Base-by-base conservation (phyloP, 2,797 vertebrate genomes). In the Smutsia gigantea region DNA sequence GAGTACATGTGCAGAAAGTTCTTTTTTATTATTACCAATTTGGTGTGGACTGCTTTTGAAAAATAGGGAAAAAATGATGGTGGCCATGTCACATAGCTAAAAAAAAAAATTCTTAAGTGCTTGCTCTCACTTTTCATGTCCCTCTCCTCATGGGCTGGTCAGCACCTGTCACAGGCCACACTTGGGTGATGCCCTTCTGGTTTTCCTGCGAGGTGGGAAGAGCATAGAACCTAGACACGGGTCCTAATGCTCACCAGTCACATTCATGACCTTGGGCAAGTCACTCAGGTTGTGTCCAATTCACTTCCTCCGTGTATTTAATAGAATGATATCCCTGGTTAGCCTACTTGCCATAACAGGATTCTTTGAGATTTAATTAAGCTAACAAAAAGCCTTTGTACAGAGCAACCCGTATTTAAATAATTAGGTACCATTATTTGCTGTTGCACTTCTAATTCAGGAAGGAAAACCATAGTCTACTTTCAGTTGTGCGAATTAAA, bases 111-210 rank as follows among this genome's bases (percentile, higher is more conserved):
- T 37, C 61, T 39, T 61, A 39, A 74, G 25, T 18, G 55, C n/a
- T 46, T 27, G 12, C 57, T 83, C 18, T 66, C 9, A 8, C 7
- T 57, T 31, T 21, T 0, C 7, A n/a, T 21, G 3, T 51, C 23
- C 2, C 0, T n/a, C 57, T 55, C 23, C 0, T 17, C 51, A 4
- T 4, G 25, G 39, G 18, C 46, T 0, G 2, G 46, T 46, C 46
- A 46, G 23, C 53, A 27, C 37, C 34, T 2, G 8, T 49, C 55
- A 42, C 27, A 29, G 23, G 61, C 19, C 57, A 55, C 29, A 8
- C 11, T 10, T 23, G 37, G 49, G 46, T n/a, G 23, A 5, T 0
- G 7, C n/a, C 9, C 29, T 46, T 27, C 51, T 49, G 39, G 29
- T 46, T 82, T 61, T 51, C 66, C 59, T n/a, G 14, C 0, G 2